A percentile compares a stretch with the other conserved stretches of the same genome.
Evolutionary conservation across 2,113 vertebrate genomes (phyloP).

Genomic region (Lepus americanus): DNA sequence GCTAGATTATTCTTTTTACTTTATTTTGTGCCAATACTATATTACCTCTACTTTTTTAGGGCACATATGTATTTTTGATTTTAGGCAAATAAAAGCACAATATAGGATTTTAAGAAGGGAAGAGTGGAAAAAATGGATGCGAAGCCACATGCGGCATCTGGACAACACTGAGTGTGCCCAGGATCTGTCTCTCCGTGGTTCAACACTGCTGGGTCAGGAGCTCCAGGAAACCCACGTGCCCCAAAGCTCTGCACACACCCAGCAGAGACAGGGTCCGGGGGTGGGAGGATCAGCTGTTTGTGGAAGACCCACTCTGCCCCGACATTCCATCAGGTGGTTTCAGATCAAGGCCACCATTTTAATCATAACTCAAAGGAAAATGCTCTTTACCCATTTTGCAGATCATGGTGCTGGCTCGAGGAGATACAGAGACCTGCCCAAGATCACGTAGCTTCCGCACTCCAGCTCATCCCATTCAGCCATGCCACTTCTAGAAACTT

Average conservation of each 20-base stretch:
- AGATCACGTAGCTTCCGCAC: neutral
- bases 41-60: neutral
- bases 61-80: no score
- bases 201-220: no score
- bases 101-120: neutral
- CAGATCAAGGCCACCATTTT: neutral
- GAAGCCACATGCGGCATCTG: neutral
- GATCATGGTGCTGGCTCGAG: neutral
- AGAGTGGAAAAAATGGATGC: neutral
- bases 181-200: neutral
- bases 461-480: neutral
- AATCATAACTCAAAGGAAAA: neutral
- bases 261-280: neutral
- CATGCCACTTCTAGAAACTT: conserved; percentile 7
- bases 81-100: neutral
- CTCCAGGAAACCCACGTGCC: neutral
- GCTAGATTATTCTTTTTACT: neutral
- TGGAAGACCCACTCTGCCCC: neutral
- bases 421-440: neutral
- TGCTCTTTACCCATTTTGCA: neutral
- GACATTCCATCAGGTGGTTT: neutral
- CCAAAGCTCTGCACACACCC: neutral
- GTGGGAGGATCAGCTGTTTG: neutral
- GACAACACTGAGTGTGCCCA: neutral
- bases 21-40: neutral